These are phyloP conservation scores for Creontiades dilutus DNA, from an alignment of 2,888 invertebrate genomes.

Conservation along the genomic window DNA sequence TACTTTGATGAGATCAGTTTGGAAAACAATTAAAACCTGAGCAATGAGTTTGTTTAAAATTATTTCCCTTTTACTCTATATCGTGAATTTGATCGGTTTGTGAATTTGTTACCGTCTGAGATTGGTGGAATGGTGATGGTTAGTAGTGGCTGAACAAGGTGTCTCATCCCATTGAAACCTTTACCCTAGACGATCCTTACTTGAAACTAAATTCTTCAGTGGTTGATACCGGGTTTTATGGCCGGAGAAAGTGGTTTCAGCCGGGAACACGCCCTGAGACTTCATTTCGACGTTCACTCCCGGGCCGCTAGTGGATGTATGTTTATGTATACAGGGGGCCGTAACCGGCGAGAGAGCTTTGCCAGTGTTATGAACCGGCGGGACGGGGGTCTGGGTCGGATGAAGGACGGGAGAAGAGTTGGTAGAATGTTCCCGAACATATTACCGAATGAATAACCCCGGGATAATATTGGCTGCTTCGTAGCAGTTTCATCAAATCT, in stretches of 20 bases:
- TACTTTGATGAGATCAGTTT: too few relatives aligned
- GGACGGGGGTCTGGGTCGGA: background rate
- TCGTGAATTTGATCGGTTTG: too few relatives aligned
- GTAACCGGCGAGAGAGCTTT: constrained; percentile 7
- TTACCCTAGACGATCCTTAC: background rate
- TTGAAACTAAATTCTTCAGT: constrained; percentile 9
- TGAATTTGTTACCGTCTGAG: too few relatives aligned
- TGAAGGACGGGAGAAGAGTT: constrained; percentile 5
- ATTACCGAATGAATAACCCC: constrained; percentile 60
- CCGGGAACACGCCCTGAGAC: background rate
- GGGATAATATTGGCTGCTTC: constrained; percentile 59
- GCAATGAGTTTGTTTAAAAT: too few relatives aligned
- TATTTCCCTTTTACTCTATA: too few relatives aligned
- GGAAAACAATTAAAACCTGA: too few relatives aligned
- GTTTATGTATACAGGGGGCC: background rate
- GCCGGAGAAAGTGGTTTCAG: constrained; percentile 19
- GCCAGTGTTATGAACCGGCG: constrained; percentile 10
- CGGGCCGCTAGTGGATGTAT: background rate
- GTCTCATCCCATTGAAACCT: too few relatives aligned
- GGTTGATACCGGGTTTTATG: background rate
- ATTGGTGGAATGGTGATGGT: too few relatives aligned
- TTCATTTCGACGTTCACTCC: constrained; percentile 46
- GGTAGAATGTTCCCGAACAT: constrained; percentile 56
- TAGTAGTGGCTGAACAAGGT: too few relatives aligned
- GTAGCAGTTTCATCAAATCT: constrained; percentile 63